Evolutionary conservation across 2,113 vertebrate genomes (phyloP).

Genomic region (Gavialis gangeticus): DNA sequence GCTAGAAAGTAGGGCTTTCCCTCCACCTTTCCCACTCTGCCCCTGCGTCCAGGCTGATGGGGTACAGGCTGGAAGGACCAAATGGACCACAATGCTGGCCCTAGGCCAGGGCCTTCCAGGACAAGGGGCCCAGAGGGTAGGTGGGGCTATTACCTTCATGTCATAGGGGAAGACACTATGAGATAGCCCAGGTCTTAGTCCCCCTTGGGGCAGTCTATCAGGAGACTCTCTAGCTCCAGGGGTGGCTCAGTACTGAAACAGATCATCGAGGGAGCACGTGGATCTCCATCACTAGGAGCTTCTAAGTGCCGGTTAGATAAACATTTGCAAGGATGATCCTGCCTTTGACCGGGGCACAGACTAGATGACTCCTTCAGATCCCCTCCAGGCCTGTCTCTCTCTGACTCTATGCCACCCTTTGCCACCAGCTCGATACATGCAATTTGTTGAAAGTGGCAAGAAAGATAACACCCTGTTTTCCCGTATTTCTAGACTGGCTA

Average conservation of each 20-base stretch:
- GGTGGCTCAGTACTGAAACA: no score
- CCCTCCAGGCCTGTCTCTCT: no score
- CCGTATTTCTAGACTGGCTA: neutral
- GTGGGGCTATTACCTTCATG: neutral
- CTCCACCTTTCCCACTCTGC: neutral
- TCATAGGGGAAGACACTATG: neutral
- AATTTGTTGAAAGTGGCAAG: neutral
- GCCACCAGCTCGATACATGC: accelerated
- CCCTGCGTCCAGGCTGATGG: neutral
- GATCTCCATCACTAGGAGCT: no score
- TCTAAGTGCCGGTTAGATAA: no score
- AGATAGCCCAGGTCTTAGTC: neutral
- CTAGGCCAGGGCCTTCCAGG: neutral
- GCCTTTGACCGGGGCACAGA: no score
- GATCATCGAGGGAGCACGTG: no score
- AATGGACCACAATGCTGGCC: neutral
- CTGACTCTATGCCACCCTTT: neutral
- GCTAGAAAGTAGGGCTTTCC: neutral
- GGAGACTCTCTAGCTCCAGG: no score
- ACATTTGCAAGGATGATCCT: no score
- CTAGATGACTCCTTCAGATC: no score
- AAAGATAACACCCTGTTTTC: neutral
- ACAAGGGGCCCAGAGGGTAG: neutral
- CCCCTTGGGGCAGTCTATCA: no score
- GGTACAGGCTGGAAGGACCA: neutral